A percentile compares a stretch with the other conserved stretches of the same genome.
phyloP scores from a whole-genome alignment of 2,797 vertebrate genomes.

The Taenioides sp. region DNA sequence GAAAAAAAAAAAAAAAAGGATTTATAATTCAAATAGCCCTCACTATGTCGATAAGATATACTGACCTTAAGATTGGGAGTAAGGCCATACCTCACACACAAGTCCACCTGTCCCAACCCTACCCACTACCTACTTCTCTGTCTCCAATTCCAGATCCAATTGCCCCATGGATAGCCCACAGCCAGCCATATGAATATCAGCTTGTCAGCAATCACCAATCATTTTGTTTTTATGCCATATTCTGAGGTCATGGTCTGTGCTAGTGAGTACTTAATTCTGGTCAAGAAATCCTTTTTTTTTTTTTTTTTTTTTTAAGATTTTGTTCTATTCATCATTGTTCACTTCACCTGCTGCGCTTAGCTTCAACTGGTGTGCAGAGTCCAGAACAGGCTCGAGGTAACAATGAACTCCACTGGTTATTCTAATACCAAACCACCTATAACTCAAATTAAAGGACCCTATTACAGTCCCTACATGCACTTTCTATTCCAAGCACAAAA shows the following conservation, averaged over 20 bases:
- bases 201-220: too few relatives aligned
- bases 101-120: too few relatives aligned
- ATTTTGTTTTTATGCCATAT: too few relatives aligned
- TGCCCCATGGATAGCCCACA: too few relatives aligned
- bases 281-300: background rate
- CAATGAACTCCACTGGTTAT: conserved; percentile 6
- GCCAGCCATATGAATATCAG: too few relatives aligned
- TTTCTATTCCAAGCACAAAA: conserved; percentile 7
- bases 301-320: background rate
- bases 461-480: conserved; percentile 10
- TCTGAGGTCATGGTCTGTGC: background rate
- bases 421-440: background rate
- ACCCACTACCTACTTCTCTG: too few relatives aligned
- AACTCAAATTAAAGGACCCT: conserved; percentile 1
- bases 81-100: too few relatives aligned
- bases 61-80: too few relatives aligned
- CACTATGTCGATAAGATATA: too few relatives aligned
- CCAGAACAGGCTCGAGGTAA: conserved; percentile 11
- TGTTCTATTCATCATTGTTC: background rate
- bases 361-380: conserved; percentile 9
- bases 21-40: too few relatives aligned
- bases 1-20: too few relatives aligned
- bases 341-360: background rate
- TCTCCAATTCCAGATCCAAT: too few relatives aligned
- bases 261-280: background rate